Percentiles rank a stretch among this genome's conserved stretches.
These are phyloP conservation scores for Linyphia triangularis DNA, from an alignment of 2,888 invertebrate genomes.

Conservation along the genomic window DNA sequence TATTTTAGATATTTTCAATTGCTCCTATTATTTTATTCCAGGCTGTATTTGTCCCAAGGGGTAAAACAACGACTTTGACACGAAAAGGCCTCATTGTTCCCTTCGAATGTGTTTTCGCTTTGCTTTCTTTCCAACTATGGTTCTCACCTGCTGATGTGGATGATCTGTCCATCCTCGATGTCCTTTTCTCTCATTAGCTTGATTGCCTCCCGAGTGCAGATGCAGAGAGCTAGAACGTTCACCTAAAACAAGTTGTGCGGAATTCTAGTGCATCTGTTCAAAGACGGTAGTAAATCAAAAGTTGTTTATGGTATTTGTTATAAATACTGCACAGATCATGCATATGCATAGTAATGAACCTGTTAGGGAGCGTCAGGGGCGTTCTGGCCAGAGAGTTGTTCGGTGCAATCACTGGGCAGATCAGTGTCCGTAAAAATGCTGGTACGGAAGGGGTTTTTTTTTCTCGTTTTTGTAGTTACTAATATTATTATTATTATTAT, in stretches of 20 bases:
- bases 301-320: not conserved
- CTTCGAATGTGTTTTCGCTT: no score
- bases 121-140: no score
- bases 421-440: not conserved
- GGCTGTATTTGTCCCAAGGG: no score
- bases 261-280: not conserved
- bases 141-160: conserved; percentile 84
- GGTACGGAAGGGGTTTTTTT: no score
- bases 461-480: no score
- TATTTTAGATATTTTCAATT: no score
- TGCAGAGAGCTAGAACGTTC: conserved; percentile 83
- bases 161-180: conserved; percentile 83
- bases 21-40: no score
- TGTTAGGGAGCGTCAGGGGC: not conserved
- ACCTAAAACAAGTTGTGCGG: conserved; percentile 78
- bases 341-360: not conserved
- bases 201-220: conserved; percentile 83
- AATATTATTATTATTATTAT: no score
- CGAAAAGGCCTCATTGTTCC: no score
- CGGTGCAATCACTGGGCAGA: no score
- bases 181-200: conserved; percentile 82
- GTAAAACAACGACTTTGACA: no score
- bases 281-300: not conserved
- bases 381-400: not conserved
- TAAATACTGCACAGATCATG: not conserved